phyloP scores from a whole-genome alignment of 2,113 vertebrate genomes.

The Semicossyphus pulcher region DNA sequence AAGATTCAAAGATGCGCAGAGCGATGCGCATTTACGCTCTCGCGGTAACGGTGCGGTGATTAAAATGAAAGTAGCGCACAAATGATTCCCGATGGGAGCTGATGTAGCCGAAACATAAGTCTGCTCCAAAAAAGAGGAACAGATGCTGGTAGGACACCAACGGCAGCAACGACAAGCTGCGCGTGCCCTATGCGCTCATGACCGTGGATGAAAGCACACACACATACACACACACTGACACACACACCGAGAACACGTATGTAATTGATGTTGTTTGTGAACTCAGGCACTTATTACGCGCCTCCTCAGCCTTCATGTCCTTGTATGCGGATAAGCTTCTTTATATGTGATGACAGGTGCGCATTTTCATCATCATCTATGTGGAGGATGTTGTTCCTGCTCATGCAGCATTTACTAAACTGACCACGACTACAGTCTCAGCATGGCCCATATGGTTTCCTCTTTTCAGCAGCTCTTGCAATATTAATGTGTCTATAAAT shows the following conservation, averaged over 20 bases:
- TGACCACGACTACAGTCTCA: not conserved
- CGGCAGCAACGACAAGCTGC: constrained; percentile 63
- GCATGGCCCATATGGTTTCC: not conserved
- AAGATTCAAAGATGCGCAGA: constrained; percentile 81
- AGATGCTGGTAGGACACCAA: constrained; percentile 65
- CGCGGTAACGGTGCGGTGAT: constrained; percentile 53
- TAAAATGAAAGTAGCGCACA: constrained; percentile 67
- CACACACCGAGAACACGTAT: not conserved
- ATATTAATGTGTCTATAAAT: not conserved
- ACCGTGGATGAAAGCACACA: constrained; percentile 40
- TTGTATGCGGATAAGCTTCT: not conserved
- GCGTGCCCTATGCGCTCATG: constrained; percentile 71
- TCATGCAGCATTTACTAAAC: not conserved
- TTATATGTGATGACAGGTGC: not conserved
- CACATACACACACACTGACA: not conserved
- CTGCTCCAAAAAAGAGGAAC: constrained; percentile 37
- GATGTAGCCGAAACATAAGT: constrained; percentile 55
- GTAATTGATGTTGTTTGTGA: constrained; percentile 29
- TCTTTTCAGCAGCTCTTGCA: constrained; percentile 18
- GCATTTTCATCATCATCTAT: constrained; percentile 8
- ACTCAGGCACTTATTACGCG: constrained; percentile 2
- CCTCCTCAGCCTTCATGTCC: not conserved
- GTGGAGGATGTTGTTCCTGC: constrained; percentile 2
- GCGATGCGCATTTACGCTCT: constrained; percentile 74
- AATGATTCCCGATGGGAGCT: constrained; percentile 48